phyloP scores from a whole-genome alignment of 2,113 vertebrate species.

The Coptodon bakossiorum region DNA sequence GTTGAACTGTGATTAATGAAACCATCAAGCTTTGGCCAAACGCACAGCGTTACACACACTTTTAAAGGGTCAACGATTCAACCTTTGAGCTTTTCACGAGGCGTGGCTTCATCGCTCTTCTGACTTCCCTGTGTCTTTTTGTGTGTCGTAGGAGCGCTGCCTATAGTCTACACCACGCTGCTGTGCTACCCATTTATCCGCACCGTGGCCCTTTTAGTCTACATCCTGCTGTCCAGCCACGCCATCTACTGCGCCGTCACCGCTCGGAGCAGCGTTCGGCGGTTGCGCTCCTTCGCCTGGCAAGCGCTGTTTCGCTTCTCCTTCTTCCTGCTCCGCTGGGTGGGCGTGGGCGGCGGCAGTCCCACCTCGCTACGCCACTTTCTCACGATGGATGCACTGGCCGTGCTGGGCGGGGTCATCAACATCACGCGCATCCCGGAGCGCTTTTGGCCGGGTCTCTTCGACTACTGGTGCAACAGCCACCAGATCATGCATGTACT shows the following conservation, averaged over 20 bases:
- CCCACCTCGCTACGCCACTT: conserved; percentile 85
- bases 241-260: conserved; percentile 86
- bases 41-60: accelerated
- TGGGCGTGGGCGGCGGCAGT: conserved; percentile 80
- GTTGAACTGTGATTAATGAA: accelerated
- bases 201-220: conserved; percentile 78
- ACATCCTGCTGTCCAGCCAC: conserved; percentile 82
- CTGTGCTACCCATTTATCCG: conserved; percentile 82
- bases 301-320: conserved; percentile 86
- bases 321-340: conserved; percentile 83
- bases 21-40: neutral
- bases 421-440: conserved; percentile 87
- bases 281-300: conserved; percentile 86
- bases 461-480: conserved; percentile 94
- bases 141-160: conserved; percentile 76
- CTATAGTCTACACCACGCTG: conserved; percentile 88
- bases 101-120: neutral
- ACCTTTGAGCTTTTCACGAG: neutral
- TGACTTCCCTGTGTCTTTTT: neutral
- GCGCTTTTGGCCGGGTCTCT: conserved; percentile 83
- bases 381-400: conserved; percentile 85
- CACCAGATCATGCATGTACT: conserved; percentile 95
- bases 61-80: accelerated
- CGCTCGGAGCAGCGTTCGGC: conserved; percentile 81
- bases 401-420: conserved; percentile 85